A percentile compares a stretch with the other conserved stretches of the same genome.
Evolutionary conservation across 2,888 invertebrate genomes (phyloP).

Genomic region (Girardia tigrina): DNA sequence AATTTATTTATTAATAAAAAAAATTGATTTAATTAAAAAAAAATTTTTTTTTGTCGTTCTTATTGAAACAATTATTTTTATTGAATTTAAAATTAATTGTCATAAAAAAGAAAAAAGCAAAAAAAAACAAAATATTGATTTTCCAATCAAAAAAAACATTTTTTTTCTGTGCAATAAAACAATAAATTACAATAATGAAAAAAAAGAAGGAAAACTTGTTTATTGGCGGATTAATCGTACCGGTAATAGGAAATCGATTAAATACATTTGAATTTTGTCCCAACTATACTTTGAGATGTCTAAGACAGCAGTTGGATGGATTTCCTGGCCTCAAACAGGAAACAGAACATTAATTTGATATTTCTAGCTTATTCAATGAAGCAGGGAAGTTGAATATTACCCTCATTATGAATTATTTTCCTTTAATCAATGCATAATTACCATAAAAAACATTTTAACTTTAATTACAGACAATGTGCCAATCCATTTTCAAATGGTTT

Average conservation of each 20-base stretch:
- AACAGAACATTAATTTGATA: slow-evolving; percentile 20
- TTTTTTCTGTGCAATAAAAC: too few relatives aligned
- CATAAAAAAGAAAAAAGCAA: too few relatives aligned
- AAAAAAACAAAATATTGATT: too few relatives aligned
- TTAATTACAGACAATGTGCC: slow-evolving; percentile 17
- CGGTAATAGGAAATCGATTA: slow-evolving; percentile 23
- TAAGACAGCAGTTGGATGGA: slow-evolving; percentile 23
- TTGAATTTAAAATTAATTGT: too few relatives aligned
- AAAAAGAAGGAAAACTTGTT: slow-evolving; percentile 17
- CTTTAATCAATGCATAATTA: slow-evolving; percentile 16
- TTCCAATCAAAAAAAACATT: too few relatives aligned
- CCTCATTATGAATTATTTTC: slow-evolving; percentile 23
- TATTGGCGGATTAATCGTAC: slow-evolving; percentile 23
- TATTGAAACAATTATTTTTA: too few relatives aligned
- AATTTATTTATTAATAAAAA: too few relatives aligned
- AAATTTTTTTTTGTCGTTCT: too few relatives aligned
- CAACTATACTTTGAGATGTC: slow-evolving; percentile 23
- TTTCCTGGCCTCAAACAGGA: slow-evolving; percentile 23
- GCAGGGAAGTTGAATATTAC: slow-evolving; percentile 20
- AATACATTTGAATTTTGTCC: slow-evolving; percentile 12
- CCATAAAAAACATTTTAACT: slow-evolving; percentile 23
- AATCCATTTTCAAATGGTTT: slow-evolving; percentile 12
- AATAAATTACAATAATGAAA: slow-evolving; percentile 23
- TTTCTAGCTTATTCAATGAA: slow-evolving; percentile 12
- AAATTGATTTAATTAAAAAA: too few relatives aligned